Evolutionary conservation across 2,888 invertebrate species (phyloP), one percentile per base, ranked within the genome.

Genomic region (Stenichneumon culpator): DNA sequence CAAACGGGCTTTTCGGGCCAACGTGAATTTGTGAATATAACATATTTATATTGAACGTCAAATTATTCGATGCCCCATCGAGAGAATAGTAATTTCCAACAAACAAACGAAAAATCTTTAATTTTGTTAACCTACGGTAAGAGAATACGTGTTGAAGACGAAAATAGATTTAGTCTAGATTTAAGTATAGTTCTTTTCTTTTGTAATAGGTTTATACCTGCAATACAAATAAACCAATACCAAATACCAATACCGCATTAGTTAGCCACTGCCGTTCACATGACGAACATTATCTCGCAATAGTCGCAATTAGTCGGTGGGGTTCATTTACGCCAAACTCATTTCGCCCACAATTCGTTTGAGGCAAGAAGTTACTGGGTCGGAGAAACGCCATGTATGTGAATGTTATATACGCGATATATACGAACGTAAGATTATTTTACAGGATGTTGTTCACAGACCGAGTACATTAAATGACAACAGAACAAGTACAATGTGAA

Each of bases 171-270:
- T 32, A 60, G 25, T 60, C 16, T 32, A 28, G 28, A 60, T 28
- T 14, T 60, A 60, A 60, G 28, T 60, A 60, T 32, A 60, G 60
- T 60, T 60, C 25, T 44, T 44, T 44, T 36, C 36, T 60, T 60
- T 60, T 60, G 60, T 60, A 60, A 60, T 28, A 60, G 60, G 60
- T 60, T 60, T 60, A 60, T 60, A 60, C 60, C 60, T 60, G 60
- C 25, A 16, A 60, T 60, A 60, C 60, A 60, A 60, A 60, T 60
- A 60, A 60, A 60, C 28, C 60, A 60, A 60, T 60, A 60, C 60
- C 60, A 60, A 60, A 60, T 60, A 60, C 28, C 60, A 60, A 60
- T 16, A 60, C 60, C 16, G 11, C 2, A 28, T 60, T 32, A 32
- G 28, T 60, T n/a, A 28, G 28, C 11, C 4, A 7, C 25, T 14